Evolutionary conservation across 2,113 vertebrate species (phyloP).

Genomic region (Hoplias malabaricus): DNA sequence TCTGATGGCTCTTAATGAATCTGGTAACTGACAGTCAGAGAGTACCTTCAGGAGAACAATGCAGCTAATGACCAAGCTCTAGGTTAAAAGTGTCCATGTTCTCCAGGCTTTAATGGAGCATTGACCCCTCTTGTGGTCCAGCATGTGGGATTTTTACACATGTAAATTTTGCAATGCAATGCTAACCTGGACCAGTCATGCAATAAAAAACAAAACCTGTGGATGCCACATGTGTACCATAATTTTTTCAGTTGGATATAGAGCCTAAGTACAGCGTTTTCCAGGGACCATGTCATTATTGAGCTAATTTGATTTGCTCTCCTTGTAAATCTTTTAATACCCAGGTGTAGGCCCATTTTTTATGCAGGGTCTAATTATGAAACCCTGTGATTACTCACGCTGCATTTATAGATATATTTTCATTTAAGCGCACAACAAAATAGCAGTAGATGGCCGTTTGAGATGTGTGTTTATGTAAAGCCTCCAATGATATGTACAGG

Average conservation of each 20-base stretch:
- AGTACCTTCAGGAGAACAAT: neutral
- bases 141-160: neutral
- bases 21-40: neutral
- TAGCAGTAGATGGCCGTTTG: too few relatives aligned
- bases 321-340: neutral
- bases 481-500: too few relatives aligned
- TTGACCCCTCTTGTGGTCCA: neutral
- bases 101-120: neutral
- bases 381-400: neutral
- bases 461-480: too few relatives aligned
- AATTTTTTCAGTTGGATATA: neutral
- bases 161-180: neutral
- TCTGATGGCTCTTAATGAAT: slow-evolving; percentile 3
- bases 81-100: neutral
- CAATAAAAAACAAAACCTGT: neutral
- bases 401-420: neutral
- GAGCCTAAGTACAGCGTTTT: neutral
- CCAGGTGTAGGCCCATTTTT: neutral
- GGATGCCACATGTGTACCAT: neutral
- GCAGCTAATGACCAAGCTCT: slow-evolving; percentile 1
- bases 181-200: neutral
- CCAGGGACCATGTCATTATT: neutral
- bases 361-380: neutral
- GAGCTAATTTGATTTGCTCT: neutral
- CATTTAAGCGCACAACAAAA: neutral